Base-by-base conservation (phyloP, 1,140 invertebrate genomes). In the Drosophila malerkotliana region DNA sequence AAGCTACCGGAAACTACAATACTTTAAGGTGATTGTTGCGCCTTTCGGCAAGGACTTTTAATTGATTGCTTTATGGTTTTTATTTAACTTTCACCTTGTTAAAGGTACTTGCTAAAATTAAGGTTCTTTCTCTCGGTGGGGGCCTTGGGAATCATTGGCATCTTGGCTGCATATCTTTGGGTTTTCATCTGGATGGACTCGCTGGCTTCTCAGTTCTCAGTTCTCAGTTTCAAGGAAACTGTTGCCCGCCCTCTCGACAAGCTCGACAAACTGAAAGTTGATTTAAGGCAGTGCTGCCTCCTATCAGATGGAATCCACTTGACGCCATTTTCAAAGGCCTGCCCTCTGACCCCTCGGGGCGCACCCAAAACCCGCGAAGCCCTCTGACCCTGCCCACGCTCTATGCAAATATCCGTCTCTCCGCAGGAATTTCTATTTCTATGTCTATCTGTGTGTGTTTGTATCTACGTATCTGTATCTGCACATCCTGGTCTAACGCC, bases 221-320 rank as follows among this genome's bases (percentile, higher is more conserved):
- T 45, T n/a, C 48, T 49, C 45, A 34, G 14, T 59, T 49, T 28
- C 44, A 45, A 9, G 41, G 15, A 48, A 58, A 58, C 37, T 32
- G 5, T 28, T 5, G 26, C 26, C 26, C 26, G 26, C 37, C 34
- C n/a, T 28, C 21, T 51, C 12, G 21, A 2, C 48, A 7, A 28
- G 2, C 49, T 34, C 32, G 51, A 34, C 51, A 34, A 37, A 1
- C 41, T 10, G 24, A 49, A 54, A 39, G 55, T 57, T 34, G 67
- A 51, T 55, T 72, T 45, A 32, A 60, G 44, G 28, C 55, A 52
- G 34, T 28, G 39, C 32, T 28, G 39, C 32, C 51, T 61, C 18
- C 45, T 61, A 61, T 66, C 55, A 52, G 61, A 47, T 60, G 56
- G 63, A 41, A 67, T 73, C 57, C 58, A 62, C 49, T 77, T 63